Conservation (phyloP, 2,113 vertebrate species). For the Mellivora capensis region DNA sequence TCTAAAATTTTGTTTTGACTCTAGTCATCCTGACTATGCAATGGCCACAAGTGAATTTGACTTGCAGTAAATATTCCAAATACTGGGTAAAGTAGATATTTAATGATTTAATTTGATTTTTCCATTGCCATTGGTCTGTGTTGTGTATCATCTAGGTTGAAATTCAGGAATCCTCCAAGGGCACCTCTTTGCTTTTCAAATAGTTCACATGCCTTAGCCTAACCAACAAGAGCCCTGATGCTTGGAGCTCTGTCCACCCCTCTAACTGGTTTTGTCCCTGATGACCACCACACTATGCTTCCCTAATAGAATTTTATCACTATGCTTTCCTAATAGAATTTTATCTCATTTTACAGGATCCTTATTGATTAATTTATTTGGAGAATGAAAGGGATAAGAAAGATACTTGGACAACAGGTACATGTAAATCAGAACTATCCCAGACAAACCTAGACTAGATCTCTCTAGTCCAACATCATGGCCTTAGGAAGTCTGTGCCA, state of each 20-base stretch:
- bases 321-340: not conserved
- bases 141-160: not conserved
- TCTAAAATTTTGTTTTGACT: not conserved
- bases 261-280: not conserved
- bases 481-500: too few species aligned
- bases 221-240: not conserved
- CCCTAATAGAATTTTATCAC: not conserved
- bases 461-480: not conserved
- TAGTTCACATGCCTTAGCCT: not conserved
- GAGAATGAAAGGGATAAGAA: not conserved
- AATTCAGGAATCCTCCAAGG: not conserved
- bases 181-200: not conserved
- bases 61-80: not conserved
- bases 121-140: not conserved
- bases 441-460: not conserved
- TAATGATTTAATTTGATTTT: not conserved
- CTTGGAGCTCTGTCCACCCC: not conserved
- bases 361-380: not conserved
- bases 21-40: not conserved
- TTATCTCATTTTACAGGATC: not conserved
- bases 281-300: not conserved
- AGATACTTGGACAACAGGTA: not conserved
- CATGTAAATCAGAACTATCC: not conserved
- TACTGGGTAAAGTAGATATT: not conserved
- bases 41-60: not conserved